phyloP scores from a whole-genome alignment of 2,888 invertebrate genomes.

The Sericinus montela region DNA sequence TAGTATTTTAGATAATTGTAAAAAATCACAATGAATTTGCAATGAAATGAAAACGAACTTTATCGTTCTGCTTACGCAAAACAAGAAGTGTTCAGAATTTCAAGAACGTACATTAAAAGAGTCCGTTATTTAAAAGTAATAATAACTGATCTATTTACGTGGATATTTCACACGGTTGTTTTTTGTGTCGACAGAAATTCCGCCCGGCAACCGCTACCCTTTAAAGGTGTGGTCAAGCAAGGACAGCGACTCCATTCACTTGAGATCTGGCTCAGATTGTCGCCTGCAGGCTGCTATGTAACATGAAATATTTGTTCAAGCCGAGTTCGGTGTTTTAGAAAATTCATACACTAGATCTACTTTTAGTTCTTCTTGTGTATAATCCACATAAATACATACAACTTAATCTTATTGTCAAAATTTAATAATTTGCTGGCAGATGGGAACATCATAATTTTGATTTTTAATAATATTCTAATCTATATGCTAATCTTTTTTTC shows the following conservation, averaged over 20 bases:
- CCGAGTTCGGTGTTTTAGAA: background rate
- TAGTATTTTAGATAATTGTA: too few species aligned
- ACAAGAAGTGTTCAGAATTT: background rate
- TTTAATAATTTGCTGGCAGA: too few species aligned
- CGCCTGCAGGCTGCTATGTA: conserved; percentile 24
- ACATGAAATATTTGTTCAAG: conserved; percentile 10
- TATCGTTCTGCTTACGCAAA: too few species aligned
- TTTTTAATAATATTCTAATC: too few species aligned
- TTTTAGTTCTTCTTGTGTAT: too few species aligned
- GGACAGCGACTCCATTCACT: conserved; percentile 33
- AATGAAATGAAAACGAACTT: too few species aligned
- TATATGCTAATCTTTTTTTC: too few species aligned
- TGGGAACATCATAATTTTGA: too few species aligned
- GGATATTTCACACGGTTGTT: conserved; percentile 27
- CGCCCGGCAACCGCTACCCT: conserved; percentile 31
- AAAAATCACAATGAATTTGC: too few species aligned
- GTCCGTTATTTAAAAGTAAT: background rate
- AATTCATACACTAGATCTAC: too few species aligned
- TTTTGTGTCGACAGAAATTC: conserved; percentile 23
- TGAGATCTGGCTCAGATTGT: conserved; percentile 23
- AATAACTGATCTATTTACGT: conserved; percentile 8
- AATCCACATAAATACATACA: too few species aligned
- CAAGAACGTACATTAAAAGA: background rate
- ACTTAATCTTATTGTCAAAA: too few species aligned
- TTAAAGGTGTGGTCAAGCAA: conserved; percentile 30